Evolutionary conservation across 2,113 vertebrate species (phyloP).

Genomic region (Variabilichromis moorii): DNA sequence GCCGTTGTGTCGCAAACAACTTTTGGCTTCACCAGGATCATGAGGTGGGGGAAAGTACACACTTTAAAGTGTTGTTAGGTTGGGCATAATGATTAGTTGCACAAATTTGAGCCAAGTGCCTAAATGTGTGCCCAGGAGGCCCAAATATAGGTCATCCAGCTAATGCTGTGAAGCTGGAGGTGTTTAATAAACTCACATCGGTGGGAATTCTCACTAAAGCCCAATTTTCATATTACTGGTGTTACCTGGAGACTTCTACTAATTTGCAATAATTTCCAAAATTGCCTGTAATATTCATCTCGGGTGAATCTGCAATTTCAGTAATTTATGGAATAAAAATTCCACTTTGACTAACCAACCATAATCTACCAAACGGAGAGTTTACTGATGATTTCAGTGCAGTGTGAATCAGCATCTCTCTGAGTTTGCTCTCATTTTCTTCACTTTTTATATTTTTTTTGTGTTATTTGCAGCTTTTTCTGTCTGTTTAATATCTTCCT

Average conservation of each 20-base stretch:
- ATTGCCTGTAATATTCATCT: not conserved
- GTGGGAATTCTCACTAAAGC: not conserved
- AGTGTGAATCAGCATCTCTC: not conserved
- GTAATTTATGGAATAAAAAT: not conserved
- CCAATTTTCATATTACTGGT: not conserved
- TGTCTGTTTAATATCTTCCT: not conserved
- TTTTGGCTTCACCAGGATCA: not conserved
- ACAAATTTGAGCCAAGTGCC: not conserved
- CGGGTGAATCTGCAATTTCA: not conserved
- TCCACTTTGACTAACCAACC: rapidly evolving
- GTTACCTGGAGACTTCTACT: not conserved
- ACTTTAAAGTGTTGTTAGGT: not conserved
- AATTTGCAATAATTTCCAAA: not conserved
- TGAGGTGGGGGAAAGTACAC: not conserved
- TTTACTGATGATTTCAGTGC: not conserved
- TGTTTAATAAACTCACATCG: not conserved
- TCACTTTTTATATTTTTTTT: not conserved
- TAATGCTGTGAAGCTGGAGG: not conserved
- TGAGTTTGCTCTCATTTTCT: not conserved
- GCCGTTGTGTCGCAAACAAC: not conserved
- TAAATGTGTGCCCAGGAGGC: not conserved
- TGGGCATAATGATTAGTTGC: not conserved
- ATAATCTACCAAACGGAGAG: not conserved
- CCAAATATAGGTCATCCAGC: not conserved
- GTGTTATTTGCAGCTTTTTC: not conserved